Percentiles rank a stretch among this genome's conserved stretches.
phyloP scores from a whole-genome alignment of 2,888 invertebrate genomes.

The Platerodrilus igneus region DNA sequence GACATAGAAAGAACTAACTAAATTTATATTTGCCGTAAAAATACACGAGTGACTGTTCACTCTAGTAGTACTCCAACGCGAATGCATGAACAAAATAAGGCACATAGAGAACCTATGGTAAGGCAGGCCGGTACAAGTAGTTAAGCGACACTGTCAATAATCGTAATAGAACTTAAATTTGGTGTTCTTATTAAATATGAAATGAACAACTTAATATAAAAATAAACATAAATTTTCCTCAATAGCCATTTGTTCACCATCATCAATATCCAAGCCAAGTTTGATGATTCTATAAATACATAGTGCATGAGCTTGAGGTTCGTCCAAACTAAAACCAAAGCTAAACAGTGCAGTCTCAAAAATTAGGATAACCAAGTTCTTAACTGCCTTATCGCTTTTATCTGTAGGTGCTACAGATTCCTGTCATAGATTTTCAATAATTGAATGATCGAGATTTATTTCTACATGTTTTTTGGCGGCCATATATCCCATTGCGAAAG shows the following conservation, averaged over 20 bases:
- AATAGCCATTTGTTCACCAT: conserved; percentile 78
- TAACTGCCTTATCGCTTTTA: conserved; percentile 97
- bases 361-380: conserved; percentile 91
- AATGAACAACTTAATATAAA: no score
- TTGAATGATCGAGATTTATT: conserved; percentile 94
- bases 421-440: conserved; percentile 83
- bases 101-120: no score
- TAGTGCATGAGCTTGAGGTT: conserved; percentile 90
- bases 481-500: conserved; percentile 99
- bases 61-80: no score
- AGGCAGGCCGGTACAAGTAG: no score
- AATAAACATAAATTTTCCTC: conserved; percentile 62
- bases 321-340: conserved; percentile 94
- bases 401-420: conserved; percentile 95
- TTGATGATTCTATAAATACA: conserved; percentile 99
- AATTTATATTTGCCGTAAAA: no score
- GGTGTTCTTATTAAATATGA: no score
- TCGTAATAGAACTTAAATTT: no score
- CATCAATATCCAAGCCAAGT: conserved; percentile 95
- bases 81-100: no score
- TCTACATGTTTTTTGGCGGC: conserved; percentile 98
- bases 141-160: no score
- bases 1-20: no score
- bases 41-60: no score
- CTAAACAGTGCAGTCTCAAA: conserved; percentile 95